These are phyloP conservation scores for Cylas formicarius DNA, from an alignment of 1,140 invertebrate genomes.

Conservation along the genomic window DNA sequence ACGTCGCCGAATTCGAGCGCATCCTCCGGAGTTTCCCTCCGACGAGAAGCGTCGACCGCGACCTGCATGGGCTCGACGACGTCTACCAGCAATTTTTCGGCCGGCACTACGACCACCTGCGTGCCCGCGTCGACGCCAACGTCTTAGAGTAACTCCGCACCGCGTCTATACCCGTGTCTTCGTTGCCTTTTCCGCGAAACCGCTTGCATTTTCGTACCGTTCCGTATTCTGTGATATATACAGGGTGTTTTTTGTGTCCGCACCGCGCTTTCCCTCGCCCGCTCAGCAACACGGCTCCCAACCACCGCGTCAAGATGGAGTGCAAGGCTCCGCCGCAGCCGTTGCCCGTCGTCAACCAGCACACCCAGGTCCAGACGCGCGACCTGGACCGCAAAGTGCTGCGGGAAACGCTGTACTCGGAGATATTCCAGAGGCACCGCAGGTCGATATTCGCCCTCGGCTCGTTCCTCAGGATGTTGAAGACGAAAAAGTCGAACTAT, in stretches of 20 bases:
- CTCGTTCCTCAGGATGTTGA: conserved; percentile 71
- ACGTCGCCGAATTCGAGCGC: conserved; percentile 29
- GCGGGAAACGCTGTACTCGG: conserved; percentile 68
- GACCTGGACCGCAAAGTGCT: conserved; percentile 58
- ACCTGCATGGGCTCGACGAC: conserved; percentile 13
- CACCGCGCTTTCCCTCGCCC: background rate
- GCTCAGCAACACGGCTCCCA: conserved; percentile 14
- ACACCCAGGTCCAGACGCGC: conserved; percentile 26
- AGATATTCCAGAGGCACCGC: conserved; percentile 71
- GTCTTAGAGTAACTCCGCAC: conserved; percentile 8
- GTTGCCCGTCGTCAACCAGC: background rate
- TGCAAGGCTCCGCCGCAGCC: conserved; percentile 23
- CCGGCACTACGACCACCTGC: conserved; percentile 23
- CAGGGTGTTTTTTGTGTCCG: conserved; percentile 16
- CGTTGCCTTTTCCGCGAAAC: conserved; percentile 9
- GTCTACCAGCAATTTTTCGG: conserved; percentile 29
- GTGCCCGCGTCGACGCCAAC: conserved; percentile 12
- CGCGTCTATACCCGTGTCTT: conserved; percentile 13
- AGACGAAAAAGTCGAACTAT: conserved; percentile 71
- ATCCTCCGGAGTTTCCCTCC: conserved; percentile 22
- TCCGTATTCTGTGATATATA: conserved; percentile 22
- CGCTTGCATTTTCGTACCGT: conserved; percentile 13
- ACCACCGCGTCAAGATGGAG: conserved; percentile 24
- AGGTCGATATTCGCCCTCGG: conserved; percentile 71
- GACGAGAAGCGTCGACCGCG: conserved; percentile 5